phyloP scores from a whole-genome alignment of 2,888 invertebrate genomes.

The Apodemia duryi region DNA sequence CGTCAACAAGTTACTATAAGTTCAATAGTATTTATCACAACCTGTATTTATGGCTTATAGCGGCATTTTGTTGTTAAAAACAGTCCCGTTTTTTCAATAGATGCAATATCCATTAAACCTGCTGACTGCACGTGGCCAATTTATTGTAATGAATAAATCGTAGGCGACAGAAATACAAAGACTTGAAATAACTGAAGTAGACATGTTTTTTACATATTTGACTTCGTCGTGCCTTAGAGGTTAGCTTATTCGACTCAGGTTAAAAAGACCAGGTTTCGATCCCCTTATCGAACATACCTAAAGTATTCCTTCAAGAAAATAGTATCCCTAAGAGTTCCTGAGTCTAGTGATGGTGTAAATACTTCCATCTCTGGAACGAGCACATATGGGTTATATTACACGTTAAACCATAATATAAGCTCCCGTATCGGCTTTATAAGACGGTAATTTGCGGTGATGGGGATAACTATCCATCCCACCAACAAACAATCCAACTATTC shows the following conservation, averaged over 20 bases:
- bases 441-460: too few species aligned
- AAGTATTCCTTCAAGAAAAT: too few species aligned
- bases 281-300: too few species aligned
- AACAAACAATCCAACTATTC: too few species aligned
- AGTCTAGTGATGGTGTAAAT: too few species aligned
- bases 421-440: too few species aligned
- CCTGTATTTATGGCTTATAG: slow-evolving; percentile 11
- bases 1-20: slow-evolving; percentile 7
- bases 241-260: neutral
- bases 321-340: too few species aligned
- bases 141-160: slow-evolving; percentile 52
- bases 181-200: neutral
- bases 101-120: slow-evolving; percentile 25
- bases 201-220: slow-evolving; percentile 1
- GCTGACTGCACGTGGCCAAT: slow-evolving; percentile 46
- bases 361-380: too few species aligned
- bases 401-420: too few species aligned
- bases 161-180: slow-evolving; percentile 29
- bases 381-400: too few species aligned
- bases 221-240: neutral
- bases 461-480: too few species aligned
- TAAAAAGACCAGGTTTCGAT: neutral
- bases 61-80: slow-evolving; percentile 15
- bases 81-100: slow-evolving; percentile 22
- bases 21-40: neutral